phyloP scores from a whole-genome alignment of 2,113 vertebrate species.

The Dipodomys merriami region DNA sequence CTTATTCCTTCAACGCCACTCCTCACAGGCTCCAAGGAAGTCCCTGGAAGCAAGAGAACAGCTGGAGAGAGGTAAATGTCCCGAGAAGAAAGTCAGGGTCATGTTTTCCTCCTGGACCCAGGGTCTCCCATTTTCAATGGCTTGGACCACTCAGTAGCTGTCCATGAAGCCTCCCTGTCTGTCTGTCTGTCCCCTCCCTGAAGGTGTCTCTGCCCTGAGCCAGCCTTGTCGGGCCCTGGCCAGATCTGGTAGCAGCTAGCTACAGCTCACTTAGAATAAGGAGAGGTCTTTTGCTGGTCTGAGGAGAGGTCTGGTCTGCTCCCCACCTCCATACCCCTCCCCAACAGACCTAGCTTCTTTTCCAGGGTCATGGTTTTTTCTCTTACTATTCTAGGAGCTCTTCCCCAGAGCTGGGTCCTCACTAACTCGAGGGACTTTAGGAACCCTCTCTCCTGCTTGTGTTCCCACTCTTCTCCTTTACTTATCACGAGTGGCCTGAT shows the following conservation, averaged over 20 bases:
- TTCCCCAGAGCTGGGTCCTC: neutral
- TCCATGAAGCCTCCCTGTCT: no score
- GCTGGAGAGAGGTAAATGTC: neutral
- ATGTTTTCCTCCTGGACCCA: neutral
- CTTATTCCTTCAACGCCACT: neutral
- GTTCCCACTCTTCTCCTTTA: neutral
- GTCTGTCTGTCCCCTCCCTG: neutral
- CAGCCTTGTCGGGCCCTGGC: no score
- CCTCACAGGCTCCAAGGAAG: no score
- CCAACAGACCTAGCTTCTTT: fast-evolving
- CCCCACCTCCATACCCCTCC: neutral
- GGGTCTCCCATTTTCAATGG: no score
- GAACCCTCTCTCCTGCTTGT: neutral
- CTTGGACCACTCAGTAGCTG: neutral
- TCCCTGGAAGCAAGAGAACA: neutral
- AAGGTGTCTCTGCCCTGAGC: neutral
- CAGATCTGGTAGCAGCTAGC: neutral
- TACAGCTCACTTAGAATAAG: neutral
- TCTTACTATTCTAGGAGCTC: neutral
- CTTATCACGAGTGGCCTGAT: no score
- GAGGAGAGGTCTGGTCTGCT: neutral
- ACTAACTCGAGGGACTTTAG: neutral
- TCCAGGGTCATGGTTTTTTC: fast-evolving
- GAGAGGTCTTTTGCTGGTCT: neutral
- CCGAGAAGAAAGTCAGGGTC: neutral